Evolutionary conservation across 2,113 vertebrate species (phyloP).

Genomic region (Paedocypris sp.): DNA sequence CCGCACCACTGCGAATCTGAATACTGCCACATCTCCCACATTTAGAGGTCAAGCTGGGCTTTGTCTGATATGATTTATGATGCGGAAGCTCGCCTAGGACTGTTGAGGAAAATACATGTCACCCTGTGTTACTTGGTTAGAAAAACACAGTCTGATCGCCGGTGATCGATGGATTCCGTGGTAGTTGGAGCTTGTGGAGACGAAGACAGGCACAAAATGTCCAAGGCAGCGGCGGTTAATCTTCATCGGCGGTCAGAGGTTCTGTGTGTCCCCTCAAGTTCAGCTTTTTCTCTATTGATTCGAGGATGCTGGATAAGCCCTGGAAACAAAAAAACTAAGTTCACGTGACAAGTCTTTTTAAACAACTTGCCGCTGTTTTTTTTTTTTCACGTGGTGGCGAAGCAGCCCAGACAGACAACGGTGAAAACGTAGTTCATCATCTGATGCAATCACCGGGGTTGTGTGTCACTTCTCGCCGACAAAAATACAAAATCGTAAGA

Average conservation of each 20-base stretch:
- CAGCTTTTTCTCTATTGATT: slow-evolving; percentile 69
- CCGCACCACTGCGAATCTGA: slow-evolving; percentile 53
- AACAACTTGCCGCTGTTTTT: too few species aligned
- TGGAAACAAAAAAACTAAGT: background rate
- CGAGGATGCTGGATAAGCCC: slow-evolving; percentile 57
- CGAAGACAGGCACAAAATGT: slow-evolving; percentile 58
- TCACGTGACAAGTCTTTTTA: too few species aligned
- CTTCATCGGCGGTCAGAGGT: slow-evolving; percentile 60
- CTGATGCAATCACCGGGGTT: too few species aligned
- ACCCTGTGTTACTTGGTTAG: slow-evolving; percentile 60
- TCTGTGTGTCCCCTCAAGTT: slow-evolving; percentile 57
- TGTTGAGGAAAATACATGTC: slow-evolving; percentile 67
- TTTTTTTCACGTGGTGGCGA: too few species aligned
- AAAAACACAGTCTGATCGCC: slow-evolving; percentile 67
- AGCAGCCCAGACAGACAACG: too few species aligned
- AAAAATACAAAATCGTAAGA: too few species aligned
- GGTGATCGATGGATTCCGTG: slow-evolving; percentile 69
- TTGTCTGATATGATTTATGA: slow-evolving; percentile 90
- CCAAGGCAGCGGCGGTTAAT: slow-evolving; percentile 67
- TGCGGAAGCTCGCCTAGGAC: slow-evolving; percentile 82
- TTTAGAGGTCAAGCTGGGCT: slow-evolving; percentile 92
- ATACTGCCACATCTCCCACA: slow-evolving; percentile 67
- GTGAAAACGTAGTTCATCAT: too few species aligned
- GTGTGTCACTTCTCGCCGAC: too few species aligned
- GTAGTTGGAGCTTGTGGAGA: slow-evolving; percentile 57